phyloP scores from a whole-genome alignment of 2,797 vertebrate genomes.

The Myotis planiceps region DNA sequence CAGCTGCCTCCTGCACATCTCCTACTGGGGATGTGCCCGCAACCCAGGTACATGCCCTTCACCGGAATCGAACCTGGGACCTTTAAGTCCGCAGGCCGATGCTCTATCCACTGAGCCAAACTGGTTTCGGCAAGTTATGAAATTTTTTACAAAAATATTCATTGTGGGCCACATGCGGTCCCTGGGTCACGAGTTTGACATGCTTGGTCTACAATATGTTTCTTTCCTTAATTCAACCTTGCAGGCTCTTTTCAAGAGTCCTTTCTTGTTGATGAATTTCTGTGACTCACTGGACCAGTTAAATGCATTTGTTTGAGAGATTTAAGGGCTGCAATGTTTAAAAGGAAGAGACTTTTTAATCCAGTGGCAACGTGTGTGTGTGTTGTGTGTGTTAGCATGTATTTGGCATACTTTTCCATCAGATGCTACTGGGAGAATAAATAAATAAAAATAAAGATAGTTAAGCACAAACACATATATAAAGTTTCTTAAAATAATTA shows the following conservation, averaged over 20 bases:
- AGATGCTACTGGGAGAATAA: not conserved
- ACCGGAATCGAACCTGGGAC: too few species aligned
- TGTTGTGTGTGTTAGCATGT: not conserved
- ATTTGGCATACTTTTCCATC: not conserved
- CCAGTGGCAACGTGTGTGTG: not conserved
- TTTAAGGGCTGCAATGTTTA: not conserved
- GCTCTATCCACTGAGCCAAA: too few species aligned
- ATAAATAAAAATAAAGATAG: not conserved
- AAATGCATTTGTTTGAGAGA: not conserved
- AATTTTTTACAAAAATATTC: too few species aligned
- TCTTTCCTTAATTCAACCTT: not conserved
- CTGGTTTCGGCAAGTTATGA: too few species aligned
- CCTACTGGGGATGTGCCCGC: too few species aligned
- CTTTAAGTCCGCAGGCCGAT: too few species aligned
- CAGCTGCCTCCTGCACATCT: too few species aligned
- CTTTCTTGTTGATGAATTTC: not conserved
- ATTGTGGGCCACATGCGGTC: too few species aligned
- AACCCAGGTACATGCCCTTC: too few species aligned
- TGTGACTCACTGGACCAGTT: not conserved
- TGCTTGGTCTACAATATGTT: not conserved
- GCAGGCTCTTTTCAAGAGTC: not conserved
- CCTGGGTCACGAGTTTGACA: too few species aligned
- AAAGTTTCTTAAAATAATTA: not conserved
- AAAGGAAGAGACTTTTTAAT: not conserved
- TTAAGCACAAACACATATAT: not conserved